These are phyloP conservation scores for Cyanoderma ruficeps DNA, from an alignment of 2,113 vertebrate genomes.

Conservation along the genomic window DNA sequence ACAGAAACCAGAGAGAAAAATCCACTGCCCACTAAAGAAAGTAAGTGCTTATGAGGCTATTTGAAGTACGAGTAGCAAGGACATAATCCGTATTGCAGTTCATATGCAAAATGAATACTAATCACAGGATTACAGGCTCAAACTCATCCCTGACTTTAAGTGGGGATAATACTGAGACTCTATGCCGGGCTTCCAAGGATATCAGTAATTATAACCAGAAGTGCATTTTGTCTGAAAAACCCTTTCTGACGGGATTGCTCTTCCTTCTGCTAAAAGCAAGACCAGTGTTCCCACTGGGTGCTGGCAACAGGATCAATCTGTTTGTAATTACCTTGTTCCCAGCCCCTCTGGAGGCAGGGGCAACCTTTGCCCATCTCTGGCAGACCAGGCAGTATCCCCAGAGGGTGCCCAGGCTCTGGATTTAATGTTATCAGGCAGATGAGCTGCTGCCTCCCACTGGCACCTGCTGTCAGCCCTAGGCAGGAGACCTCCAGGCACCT, in stretches of 20 bases:
- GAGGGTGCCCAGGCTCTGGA: neutral
- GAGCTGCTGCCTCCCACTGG: neutral
- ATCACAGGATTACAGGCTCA: constrained; percentile 37
- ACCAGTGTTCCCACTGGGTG: neutral
- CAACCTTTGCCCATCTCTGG: neutral
- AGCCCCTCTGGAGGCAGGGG: neutral
- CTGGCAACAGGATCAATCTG: neutral
- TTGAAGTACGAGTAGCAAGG: neutral
- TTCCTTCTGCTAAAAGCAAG: neutral
- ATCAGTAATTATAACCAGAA: neutral
- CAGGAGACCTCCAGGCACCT: neutral
- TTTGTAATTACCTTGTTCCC: neutral
- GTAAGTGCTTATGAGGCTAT: constrained; percentile 73
- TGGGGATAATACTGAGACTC: neutral
- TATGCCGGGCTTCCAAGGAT: neutral
- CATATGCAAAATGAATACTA: constrained; percentile 44
- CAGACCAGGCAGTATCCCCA: neutral
- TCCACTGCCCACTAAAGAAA: constrained; percentile 89
- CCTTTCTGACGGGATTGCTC: neutral
- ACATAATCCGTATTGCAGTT: neutral
- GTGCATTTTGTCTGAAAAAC: neutral
- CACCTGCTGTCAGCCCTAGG: neutral
- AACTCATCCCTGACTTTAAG: constrained; percentile 8
- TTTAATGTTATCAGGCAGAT: neutral
- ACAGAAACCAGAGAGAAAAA: constrained; percentile 90